phyloP scores from a whole-genome alignment of 2,888 invertebrate genomes.

The Eurois occulta region DNA sequence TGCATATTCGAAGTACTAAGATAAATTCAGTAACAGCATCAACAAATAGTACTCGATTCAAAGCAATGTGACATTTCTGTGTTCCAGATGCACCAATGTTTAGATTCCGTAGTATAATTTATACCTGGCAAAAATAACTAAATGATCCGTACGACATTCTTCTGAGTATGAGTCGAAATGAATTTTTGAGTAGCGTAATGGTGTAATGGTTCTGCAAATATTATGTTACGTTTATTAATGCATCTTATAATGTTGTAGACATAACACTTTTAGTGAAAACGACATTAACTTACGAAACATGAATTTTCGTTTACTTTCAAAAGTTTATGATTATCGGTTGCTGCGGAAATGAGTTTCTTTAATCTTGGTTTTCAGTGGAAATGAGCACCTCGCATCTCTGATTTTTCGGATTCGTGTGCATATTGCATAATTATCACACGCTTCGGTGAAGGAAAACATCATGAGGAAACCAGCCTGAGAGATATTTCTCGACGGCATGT shows the following conservation, averaged over 20 bases:
- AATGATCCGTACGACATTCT: constrained; percentile 53
- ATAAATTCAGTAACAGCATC: constrained; percentile 36
- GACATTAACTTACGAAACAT: constrained; percentile 10
- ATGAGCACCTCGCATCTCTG: neutral
- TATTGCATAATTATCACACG: too few relatives aligned
- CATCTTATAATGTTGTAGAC: constrained; percentile 22
- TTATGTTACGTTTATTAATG: constrained; percentile 15
- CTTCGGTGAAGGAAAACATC: too few relatives aligned
- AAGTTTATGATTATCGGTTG: constrained; percentile 14
- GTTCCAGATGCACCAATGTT: constrained; percentile 57
- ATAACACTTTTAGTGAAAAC: constrained; percentile 38
- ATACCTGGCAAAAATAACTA: constrained; percentile 60
- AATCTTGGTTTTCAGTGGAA: neutral
- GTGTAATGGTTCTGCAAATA: constrained; percentile 15
- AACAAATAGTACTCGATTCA: constrained; percentile 33
- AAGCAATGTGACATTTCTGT: constrained; percentile 55
- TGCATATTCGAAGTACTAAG: constrained; percentile 28
- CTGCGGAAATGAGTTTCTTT: neutral
- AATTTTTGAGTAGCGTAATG: constrained; percentile 25
- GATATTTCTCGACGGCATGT: too few relatives aligned
- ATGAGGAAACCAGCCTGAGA: too few relatives aligned
- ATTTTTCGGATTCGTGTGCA: too few relatives aligned
- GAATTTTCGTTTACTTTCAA: constrained; percentile 16
- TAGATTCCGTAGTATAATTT: constrained; percentile 58
- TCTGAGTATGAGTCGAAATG: constrained; percentile 47